Percentiles rank a stretch among this genome's conserved stretches.
These are phyloP conservation scores for Sitta carolinensis DNA, from an alignment of 2,797 vertebrate genomes.

Conservation along the genomic window DNA sequence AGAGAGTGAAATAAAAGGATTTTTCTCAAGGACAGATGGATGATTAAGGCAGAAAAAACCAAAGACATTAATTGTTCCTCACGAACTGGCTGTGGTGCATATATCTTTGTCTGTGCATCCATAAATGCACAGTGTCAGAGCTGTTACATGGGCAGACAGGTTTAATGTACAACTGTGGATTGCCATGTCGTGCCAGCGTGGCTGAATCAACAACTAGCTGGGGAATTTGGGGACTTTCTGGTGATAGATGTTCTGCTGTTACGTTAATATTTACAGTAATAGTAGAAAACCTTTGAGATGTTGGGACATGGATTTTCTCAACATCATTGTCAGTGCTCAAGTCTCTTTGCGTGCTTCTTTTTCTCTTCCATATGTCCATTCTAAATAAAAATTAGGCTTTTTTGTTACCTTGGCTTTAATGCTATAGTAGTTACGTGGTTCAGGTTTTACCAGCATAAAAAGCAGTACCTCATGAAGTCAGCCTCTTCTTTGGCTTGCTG, in stretches of 20 bases:
- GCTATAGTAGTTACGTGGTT: neutral
- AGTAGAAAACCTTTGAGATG: constrained; percentile 24
- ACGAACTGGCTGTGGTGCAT: neutral
- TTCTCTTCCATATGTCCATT: neutral
- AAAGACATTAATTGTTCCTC: neutral
- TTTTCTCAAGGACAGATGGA: neutral
- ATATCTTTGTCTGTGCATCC: neutral
- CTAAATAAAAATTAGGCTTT: neutral
- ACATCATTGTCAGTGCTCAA: neutral
- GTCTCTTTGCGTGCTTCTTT: neutral
- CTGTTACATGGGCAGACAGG: neutral
- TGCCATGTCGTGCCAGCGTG: neutral
- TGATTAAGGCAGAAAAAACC: neutral
- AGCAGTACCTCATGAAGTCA: neutral
- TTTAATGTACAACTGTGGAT: neutral
- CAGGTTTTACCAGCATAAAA: neutral
- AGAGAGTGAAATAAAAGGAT: neutral
- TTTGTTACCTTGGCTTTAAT: neutral
- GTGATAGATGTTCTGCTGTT: neutral
- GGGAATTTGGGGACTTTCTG: constrained; percentile 57
- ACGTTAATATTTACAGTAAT: neutral
- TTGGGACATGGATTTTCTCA: neutral
- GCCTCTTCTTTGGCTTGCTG: neutral
- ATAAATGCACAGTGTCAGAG: neutral
- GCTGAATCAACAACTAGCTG: neutral